These are phyloP conservation scores for Conus betulinus DNA, from an alignment of 1,140 invertebrate genomes.

Conservation along the genomic window DNA sequence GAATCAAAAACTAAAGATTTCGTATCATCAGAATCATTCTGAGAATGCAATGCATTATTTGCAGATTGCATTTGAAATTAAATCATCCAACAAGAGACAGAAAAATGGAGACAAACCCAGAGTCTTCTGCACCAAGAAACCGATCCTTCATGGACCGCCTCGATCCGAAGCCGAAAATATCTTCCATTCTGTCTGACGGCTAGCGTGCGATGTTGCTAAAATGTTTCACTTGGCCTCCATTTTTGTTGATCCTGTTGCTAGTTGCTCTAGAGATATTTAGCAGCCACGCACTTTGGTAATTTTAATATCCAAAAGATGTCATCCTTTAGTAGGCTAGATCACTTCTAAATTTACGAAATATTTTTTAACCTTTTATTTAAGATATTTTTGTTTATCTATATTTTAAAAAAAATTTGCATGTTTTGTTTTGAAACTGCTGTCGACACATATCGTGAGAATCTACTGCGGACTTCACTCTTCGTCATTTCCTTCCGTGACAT, in stretches of 20 bases:
- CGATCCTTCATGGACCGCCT: constrained; percentile 19
- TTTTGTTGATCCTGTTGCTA: constrained; percentile 46
- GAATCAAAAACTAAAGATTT: too few species aligned
- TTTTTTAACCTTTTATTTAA: too few species aligned
- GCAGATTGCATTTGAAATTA: too few species aligned
- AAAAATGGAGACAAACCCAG: constrained; percentile 29
- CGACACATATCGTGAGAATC: too few species aligned
- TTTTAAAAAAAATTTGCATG: too few species aligned
- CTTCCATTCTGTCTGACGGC: constrained; percentile 24
- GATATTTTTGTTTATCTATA: too few species aligned
- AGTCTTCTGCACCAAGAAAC: constrained; percentile 23
- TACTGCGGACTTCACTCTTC: too few species aligned
- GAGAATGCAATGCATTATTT: too few species aligned
- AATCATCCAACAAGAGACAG: neutral
- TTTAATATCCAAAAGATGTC: neutral
- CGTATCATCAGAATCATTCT: too few species aligned
- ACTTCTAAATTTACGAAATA: too few species aligned
- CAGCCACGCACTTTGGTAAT: neutral
- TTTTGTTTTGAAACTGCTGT: neutral
- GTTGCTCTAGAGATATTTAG: constrained; percentile 4
- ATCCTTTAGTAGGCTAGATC: too few species aligned
- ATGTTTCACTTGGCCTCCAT: constrained; percentile 26
- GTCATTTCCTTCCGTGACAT: too few species aligned
- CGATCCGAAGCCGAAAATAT: constrained; percentile 21
- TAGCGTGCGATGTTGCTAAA: neutral